Base-by-base conservation (phyloP, 2,113 vertebrate genomes). In the Nibea coibor region DNA sequence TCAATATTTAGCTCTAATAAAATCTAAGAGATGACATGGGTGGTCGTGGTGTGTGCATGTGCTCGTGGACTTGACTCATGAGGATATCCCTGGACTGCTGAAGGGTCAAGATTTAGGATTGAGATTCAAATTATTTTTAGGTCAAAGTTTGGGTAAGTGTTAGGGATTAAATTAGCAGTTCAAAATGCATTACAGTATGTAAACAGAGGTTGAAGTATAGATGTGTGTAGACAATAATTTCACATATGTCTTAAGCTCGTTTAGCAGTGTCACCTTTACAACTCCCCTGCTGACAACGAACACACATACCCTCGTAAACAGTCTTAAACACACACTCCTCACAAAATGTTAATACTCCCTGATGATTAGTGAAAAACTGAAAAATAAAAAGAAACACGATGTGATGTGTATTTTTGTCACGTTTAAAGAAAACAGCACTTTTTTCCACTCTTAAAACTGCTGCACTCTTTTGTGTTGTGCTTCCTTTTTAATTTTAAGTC, bases 1-100 rank as follows among this genome's bases (percentile, higher is more conserved):
- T 84, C 84, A 88, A 89, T 85, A 81, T 80, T 92, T 85, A 75
- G 81, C 28, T 51, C 10, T 1, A 73, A 62, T 78, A 70, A 84
- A 88, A 73, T 75, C 57, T 62, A 79, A 70, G 54, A 79, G 73
- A 56, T 75, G 54, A n/a, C 58, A 54, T 50, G 81, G 72, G 79
- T 78, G 66, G 83, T 73, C 65, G 4, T 5, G 17, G 48, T 39
- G 54, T 68, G 82, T 24, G 31, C 14, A 20, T 75, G 58, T 28
- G 39, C 20, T 54, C 22, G 50, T 72, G 63, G 47, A 39, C 26
- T 61, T 58, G 53, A 65, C 28, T 50, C 2, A n/a, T 26, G 43
- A n/a, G 4, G 42, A 19, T 4, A 20, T 39, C 56, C 54, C 22
- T 57, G 19, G 15, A 31, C 19, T 39, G 64, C 39, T 42, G 6